Evolutionary conservation across 2,888 invertebrate genomes (phyloP).

Genomic region (Ligdia adustata): DNA sequence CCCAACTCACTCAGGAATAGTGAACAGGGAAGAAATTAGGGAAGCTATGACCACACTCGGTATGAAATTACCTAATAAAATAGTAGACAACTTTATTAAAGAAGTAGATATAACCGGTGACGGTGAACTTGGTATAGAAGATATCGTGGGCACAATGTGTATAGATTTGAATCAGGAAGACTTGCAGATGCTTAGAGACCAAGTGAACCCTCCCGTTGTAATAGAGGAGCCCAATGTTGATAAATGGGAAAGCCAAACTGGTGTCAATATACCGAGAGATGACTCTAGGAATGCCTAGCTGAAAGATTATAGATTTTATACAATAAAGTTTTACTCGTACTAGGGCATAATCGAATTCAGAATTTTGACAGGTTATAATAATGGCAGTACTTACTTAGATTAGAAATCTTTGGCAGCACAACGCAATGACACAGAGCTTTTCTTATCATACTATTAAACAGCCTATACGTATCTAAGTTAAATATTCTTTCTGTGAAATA

Average conservation of each 20-base stretch:
- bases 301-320: no score
- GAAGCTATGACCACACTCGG: conserved; percentile 59
- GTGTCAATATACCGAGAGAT: no score
- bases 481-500: no score
- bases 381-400: no score
- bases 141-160: conserved; percentile 69
- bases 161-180: conserved; percentile 71
- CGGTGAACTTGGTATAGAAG: conserved; percentile 70
- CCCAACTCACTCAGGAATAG: conserved; percentile 52
- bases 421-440: no score
- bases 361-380: no score
- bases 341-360: no score
- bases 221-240: neutral
- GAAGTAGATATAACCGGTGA: conserved; percentile 72
- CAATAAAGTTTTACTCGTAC: no score
- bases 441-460: no score
- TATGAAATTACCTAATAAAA: conserved; percentile 56
- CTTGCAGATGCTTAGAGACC: conserved; percentile 51
- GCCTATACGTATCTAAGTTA: no score
- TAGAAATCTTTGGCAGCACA: no score
- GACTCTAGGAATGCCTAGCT: no score
- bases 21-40: conserved; percentile 62
- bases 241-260: neutral
- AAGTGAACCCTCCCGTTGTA: neutral
- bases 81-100: conserved; percentile 63